These are phyloP conservation scores for Epinephelus awoara DNA, from an alignment of 2,797 vertebrate genomes.

Conservation along the genomic window DNA sequence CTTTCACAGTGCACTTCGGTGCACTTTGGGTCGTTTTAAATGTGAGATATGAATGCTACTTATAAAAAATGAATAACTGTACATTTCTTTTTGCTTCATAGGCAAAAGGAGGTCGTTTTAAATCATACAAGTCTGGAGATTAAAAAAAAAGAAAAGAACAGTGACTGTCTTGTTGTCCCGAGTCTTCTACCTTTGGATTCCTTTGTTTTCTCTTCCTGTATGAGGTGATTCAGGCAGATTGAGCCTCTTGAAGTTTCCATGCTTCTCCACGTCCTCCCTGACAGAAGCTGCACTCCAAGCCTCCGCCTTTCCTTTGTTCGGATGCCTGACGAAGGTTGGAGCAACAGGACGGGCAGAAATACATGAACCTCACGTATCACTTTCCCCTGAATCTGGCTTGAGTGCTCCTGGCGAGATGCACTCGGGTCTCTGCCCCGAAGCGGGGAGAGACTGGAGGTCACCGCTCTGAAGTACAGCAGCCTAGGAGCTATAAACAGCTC, in stretches of 20 bases:
- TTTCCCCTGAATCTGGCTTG: slow-evolving; percentile 64
- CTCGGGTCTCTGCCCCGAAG: slow-evolving; percentile 55
- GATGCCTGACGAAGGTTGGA: slow-evolving; percentile 73
- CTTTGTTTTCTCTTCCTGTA: slow-evolving; percentile 63
- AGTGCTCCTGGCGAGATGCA: slow-evolving; percentile 59
- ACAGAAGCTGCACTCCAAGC: slow-evolving; percentile 57
- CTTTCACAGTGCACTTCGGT: slow-evolving; percentile 39
- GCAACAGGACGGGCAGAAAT: slow-evolving; percentile 65
- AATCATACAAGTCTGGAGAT: slow-evolving; percentile 56
- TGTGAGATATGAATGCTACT: slow-evolving; percentile 60
- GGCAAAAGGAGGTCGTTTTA: slow-evolving; percentile 61
- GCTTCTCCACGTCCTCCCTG: slow-evolving; percentile 65
- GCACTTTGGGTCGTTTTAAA: slow-evolving; percentile 52
- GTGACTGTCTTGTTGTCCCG: slow-evolving; percentile 39
- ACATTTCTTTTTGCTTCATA: slow-evolving; percentile 61
- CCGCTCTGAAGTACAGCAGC: slow-evolving; percentile 60
- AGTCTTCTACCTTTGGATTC: slow-evolving; percentile 74
- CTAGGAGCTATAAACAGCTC: slow-evolving; percentile 64
- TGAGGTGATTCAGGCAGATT: slow-evolving; percentile 57
- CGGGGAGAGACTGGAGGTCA: slow-evolving; percentile 67
- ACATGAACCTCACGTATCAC: slow-evolving; percentile 67
- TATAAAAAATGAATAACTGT: slow-evolving; percentile 62
- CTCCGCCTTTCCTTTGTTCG: slow-evolving; percentile 66
- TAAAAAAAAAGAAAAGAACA: slow-evolving; percentile 32
- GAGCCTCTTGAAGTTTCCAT: slow-evolving; percentile 50